A percentile compares a stretch with the other conserved stretches of the same genome.
phyloP scores from a whole-genome alignment of 2,113 vertebrate genomes.

The Phrynocephalus versicolor region DNA sequence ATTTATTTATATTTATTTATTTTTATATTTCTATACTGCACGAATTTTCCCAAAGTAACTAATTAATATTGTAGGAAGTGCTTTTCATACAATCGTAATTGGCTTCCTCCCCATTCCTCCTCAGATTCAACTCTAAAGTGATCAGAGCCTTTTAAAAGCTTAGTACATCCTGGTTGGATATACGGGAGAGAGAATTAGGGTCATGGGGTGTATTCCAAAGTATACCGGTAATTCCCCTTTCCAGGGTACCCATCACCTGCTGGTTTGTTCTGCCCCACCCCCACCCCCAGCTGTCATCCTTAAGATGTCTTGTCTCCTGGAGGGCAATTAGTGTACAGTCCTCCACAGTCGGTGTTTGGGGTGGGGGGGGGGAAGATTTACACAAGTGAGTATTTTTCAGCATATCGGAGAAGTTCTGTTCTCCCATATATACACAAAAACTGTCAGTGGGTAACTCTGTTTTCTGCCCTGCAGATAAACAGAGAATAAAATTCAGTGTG shows the following conservation, averaged over 20 bases:
- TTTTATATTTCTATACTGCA: too few species aligned
- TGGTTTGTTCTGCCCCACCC: not conserved
- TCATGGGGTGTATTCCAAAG: not conserved
- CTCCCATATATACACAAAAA: not conserved
- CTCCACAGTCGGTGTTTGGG: not conserved
- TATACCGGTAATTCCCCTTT: not conserved
- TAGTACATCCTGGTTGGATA: not conserved
- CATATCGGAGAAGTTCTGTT: too few species aligned
- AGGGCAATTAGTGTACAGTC: not conserved
- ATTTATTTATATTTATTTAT: too few species aligned
- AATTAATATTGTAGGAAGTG: conserved; percentile 4
- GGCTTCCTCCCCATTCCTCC: not conserved
- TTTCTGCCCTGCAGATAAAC: not conserved
- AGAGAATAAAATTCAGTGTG: not conserved
- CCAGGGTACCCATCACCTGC: not conserved
- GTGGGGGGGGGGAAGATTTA: not conserved
- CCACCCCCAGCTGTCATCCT: too few species aligned
- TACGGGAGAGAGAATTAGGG: not conserved
- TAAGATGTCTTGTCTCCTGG: not conserved
- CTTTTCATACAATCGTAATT: not conserved
- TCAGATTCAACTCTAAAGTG: not conserved
- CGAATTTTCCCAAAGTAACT: too few species aligned
- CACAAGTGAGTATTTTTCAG: not conserved
- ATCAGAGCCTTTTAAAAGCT: not conserved
- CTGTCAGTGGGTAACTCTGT: not conserved